A percentile compares a stretch with the other conserved stretches of the same genome.
Evolutionary conservation across 2,888 invertebrate genomes (phyloP).

Genomic region (Candidula unifasciata): DNA sequence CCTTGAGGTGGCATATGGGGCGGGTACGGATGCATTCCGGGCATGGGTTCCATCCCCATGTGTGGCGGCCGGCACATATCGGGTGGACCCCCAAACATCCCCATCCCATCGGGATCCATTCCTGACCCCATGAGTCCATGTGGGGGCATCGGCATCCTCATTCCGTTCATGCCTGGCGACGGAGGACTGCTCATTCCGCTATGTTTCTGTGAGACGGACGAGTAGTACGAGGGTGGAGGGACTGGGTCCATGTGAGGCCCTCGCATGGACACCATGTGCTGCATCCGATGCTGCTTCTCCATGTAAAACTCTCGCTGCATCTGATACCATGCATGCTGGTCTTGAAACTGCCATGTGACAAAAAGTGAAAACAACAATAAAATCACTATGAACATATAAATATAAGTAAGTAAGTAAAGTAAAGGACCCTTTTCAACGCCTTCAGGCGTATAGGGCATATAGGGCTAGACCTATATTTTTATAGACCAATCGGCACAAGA

Average conservation of each 20-base stretch:
- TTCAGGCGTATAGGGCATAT: too few relatives aligned
- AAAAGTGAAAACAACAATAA: too few relatives aligned
- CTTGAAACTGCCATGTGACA: slow-evolving; percentile 73
- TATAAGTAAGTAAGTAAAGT: too few relatives aligned
- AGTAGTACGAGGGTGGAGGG: slow-evolving; percentile 70
- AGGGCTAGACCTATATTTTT: too few relatives aligned
- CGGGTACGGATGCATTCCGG: slow-evolving; percentile 55
- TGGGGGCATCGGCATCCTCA: slow-evolving; percentile 57
- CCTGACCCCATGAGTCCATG: slow-evolving; percentile 56
- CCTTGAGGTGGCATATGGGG: slow-evolving; percentile 64
- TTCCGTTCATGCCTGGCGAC: slow-evolving; percentile 56
- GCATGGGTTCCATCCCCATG: slow-evolving; percentile 55
- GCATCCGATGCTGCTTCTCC: slow-evolving; percentile 56
- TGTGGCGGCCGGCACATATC: slow-evolving; percentile 55
- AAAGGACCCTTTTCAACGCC: too few relatives aligned
- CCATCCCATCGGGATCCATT: slow-evolving; percentile 57
- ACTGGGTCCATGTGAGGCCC: slow-evolving; percentile 60
- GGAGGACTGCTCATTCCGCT: slow-evolving; percentile 74
- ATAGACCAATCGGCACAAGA: too few relatives aligned
- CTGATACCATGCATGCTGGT: slow-evolving; percentile 93
- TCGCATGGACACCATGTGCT: slow-evolving; percentile 51
- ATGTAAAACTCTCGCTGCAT: slow-evolving; percentile 86
- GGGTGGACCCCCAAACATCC: slow-evolving; percentile 37
- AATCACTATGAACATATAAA: too few relatives aligned
- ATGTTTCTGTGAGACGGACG: slow-evolving; percentile 71